Evolutionary conservation across 2,113 vertebrate species (phyloP).

Genomic region (Clarias magur): DNA sequence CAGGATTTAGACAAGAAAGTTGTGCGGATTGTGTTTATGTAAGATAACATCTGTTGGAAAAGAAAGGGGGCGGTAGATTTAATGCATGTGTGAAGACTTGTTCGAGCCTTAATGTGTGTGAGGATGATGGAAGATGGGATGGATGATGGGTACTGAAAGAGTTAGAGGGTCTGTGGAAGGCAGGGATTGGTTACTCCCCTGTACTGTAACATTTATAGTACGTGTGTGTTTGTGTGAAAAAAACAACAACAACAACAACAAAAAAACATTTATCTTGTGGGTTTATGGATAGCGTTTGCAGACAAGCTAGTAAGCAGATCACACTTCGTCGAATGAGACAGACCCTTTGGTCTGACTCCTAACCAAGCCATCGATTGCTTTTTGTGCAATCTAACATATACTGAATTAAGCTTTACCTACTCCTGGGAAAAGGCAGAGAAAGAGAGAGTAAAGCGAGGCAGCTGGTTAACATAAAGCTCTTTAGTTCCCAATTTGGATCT

Average conservation of each 20-base stretch:
- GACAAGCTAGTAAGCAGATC: slow-evolving; percentile 46
- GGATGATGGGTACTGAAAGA: neutral
- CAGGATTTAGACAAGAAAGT: slow-evolving; percentile 19
- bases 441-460: neutral
- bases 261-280: neutral
- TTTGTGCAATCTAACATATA: slow-evolving; percentile 15
- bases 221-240: neutral
- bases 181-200: neutral
- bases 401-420: slow-evolving; percentile 39
- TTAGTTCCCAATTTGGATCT: neutral
- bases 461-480: neutral
- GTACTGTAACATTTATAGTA: neutral
- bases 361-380: slow-evolving; percentile 1
- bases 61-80: slow-evolving; percentile 8
- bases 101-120: neutral
- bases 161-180: slow-evolving; percentile 22
- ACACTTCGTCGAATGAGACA: slow-evolving; percentile 15
- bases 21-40: slow-evolving; percentile 28
- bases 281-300: slow-evolving; percentile 9
- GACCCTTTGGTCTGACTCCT: neutral
- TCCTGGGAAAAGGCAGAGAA: neutral
- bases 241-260: too few species aligned
- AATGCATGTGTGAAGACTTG: slow-evolving; percentile 6
- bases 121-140: neutral
- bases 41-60: slow-evolving; percentile 33